Base-by-base conservation (phyloP, 2,797 vertebrate genomes). In the Triplophysa yarkandensis region DNA sequence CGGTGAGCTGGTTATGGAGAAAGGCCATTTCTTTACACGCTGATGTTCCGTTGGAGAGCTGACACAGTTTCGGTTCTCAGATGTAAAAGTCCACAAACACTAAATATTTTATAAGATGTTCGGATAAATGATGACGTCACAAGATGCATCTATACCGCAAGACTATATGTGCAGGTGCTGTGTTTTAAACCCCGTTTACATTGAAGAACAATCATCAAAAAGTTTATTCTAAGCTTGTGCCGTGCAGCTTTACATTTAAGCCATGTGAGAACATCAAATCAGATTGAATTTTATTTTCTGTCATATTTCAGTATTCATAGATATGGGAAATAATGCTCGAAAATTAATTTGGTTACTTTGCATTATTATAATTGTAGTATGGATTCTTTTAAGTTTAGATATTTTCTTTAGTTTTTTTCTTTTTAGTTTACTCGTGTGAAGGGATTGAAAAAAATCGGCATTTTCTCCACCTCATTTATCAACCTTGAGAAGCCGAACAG, bases 31-130 rank as follows among this genome's bases (percentile, higher is more conserved):
- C 57, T 71, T 9, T 4, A 60, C 21, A 36, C 39, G 23, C 25
- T 3, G 4, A 23, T 58, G 43, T 70, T 70, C 54, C 27, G 4
- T 60, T 10, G 44, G 58, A 61, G 69, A 27, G 58, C 70, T 72
- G 46, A 39, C 32, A 72, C 46, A 52, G 21, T 63, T 72, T 72
- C 17, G 16, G 46, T 52, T 17, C 58, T 63, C 17, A 19, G 57
- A 41, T 28, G 46, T 17, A 39, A 54, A 17, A 11, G 16, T 30
- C 58, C 25, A 16, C 36, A 28, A 72, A 72, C 39, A 17, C 44
- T 39, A 41, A 41, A 52, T 54, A 60, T 72, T 28, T 52, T n/a
- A 27, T 2, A 21, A 3, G 39, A 54, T 54, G 50, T 2, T 27
- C n/a, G 14, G 27, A 48, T 34, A 41, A 39, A 43, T 21, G 43